phyloP scores from a whole-genome alignment of 2,113 vertebrate species.

The Zeus faber region DNA sequence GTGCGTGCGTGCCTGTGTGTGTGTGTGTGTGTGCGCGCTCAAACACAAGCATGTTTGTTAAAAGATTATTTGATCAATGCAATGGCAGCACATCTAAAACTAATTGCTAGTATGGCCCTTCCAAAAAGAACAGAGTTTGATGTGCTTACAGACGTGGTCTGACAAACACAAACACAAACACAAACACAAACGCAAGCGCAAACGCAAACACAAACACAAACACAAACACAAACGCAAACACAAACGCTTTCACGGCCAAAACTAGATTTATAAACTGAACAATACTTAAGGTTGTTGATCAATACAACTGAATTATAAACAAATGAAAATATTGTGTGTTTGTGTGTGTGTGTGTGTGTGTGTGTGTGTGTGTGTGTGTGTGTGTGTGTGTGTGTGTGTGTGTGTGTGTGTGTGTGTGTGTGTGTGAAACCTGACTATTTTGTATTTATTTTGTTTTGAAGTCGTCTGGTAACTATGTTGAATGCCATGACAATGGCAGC shows the following conservation, averaged over 20 bases:
- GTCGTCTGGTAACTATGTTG: conserved; percentile 42
- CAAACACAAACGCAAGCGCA: background rate
- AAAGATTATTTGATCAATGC: conserved; percentile 52
- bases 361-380: conserved; percentile 5
- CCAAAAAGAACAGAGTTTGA: conserved; percentile 4
- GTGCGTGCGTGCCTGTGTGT: conserved; percentile 1
- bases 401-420: conserved; percentile 22
- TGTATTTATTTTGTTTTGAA: too few species aligned
- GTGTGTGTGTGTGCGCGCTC: conserved; percentile 10
- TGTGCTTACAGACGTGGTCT: background rate
- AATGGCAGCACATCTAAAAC: conserved; percentile 39
- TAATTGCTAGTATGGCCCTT: conserved; percentile 25
- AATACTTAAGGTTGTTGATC: too few species aligned
- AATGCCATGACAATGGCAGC: conserved; percentile 37
- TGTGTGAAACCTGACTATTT: conserved; percentile 30
- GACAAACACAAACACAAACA: background rate
- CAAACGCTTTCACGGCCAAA: too few species aligned
- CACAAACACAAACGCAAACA: conserved; percentile 18
- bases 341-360: too few species aligned
- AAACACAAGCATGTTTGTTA: too few species aligned
- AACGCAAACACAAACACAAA: conserved; percentile 12
- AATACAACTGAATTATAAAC: too few species aligned
- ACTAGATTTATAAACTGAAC: too few species aligned
- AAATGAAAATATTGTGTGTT: too few species aligned
- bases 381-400: conserved; percentile 6